phyloP scores from a whole-genome alignment of 2,113 vertebrate genomes.

The Cheirogaleus medius region DNA sequence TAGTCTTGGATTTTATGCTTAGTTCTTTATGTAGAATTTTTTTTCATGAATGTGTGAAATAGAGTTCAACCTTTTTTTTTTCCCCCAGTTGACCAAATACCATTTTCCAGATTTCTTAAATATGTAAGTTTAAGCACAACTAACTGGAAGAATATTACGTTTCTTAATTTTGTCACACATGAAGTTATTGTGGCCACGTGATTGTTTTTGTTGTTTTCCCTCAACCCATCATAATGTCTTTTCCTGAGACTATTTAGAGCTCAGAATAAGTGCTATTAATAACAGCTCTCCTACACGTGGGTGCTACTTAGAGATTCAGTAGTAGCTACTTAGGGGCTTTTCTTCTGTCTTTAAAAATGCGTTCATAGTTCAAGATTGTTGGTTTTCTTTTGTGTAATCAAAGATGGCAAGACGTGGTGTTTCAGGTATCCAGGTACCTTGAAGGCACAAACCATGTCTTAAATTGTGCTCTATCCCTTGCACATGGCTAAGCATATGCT shows the following conservation, averaged over 20 bases:
- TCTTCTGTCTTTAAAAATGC: neutral
- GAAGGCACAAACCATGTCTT: neutral
- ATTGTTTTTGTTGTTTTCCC: neutral
- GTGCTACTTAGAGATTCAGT: neutral
- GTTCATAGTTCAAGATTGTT: neutral
- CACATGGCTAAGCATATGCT: neutral
- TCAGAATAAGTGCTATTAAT: neutral
- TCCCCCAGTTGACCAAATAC: neutral
- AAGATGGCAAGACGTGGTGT: neutral
- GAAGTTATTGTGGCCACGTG: neutral
- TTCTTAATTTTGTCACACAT: neutral
- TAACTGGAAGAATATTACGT: neutral
- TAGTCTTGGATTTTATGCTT: neutral
- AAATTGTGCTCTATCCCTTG: rapidly evolving
- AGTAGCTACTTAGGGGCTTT: neutral
- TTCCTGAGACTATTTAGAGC: neutral
- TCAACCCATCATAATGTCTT: neutral
- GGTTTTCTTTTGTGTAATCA: neutral
- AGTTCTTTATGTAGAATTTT: neutral
- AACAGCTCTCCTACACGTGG: neutral
- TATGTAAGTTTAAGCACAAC: neutral
- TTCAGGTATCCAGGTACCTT: neutral
- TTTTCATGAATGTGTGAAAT: neutral
- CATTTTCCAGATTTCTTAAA: neutral
- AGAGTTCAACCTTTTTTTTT: neutral